Percentiles rank a stretch among this genome's conserved stretches.
phyloP scores from a whole-genome alignment of 2,113 vertebrate genomes.

The Urocynchramus pylzowi region DNA sequence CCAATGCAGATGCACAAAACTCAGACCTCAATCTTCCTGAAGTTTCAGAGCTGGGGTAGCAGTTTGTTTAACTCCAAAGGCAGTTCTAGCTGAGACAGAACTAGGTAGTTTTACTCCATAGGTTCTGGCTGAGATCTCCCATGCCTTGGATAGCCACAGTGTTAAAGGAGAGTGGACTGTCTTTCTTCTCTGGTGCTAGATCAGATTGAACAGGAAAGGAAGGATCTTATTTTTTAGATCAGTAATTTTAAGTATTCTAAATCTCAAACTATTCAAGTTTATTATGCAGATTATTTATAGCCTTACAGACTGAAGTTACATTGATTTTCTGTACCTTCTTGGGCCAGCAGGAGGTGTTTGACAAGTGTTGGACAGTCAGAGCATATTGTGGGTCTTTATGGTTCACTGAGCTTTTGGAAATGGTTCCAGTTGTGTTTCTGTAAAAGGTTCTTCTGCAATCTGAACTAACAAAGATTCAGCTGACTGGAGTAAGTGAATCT shows the following conservation, averaged over 20 bases:
- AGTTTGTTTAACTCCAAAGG: neutral
- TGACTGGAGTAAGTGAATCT: neutral
- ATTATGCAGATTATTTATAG: neutral
- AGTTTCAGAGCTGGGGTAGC: neutral
- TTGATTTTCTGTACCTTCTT: neutral
- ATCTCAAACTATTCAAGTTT: neutral
- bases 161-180: neutral
- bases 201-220: neutral
- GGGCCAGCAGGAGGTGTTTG: neutral
- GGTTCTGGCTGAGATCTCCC: neutral
- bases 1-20: neutral
- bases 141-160: neutral
- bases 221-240: neutral
- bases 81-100: no score
- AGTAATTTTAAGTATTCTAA: neutral
- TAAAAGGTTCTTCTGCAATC: neutral
- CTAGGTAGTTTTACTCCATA: no score
- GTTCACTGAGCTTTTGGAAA: neutral
- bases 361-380: neutral
- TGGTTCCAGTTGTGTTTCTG: neutral
- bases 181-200: neutral
- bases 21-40: neutral
- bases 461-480: neutral
- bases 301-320: neutral
- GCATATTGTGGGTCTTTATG: neutral